phyloP scores from a whole-genome alignment of 2,113 vertebrate species.

The Aix galericulata region DNA sequence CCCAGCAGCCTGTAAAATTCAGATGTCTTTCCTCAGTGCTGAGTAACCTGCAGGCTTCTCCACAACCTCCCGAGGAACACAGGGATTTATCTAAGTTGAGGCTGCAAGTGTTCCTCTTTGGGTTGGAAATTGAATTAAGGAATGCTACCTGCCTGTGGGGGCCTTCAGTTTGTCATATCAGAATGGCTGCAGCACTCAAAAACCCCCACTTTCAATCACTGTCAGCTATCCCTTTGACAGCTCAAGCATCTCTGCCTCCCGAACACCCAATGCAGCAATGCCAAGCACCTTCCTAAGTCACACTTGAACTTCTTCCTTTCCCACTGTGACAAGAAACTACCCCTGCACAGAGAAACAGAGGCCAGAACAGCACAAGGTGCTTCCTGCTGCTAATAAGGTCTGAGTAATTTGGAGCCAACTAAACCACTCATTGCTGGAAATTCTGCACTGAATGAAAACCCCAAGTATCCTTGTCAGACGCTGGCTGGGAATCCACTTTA shows the following conservation, averaged over 20 bases:
- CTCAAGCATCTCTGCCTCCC: neutral
- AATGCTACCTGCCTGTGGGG: neutral
- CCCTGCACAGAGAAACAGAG: neutral
- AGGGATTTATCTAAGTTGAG: neutral
- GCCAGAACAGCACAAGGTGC: neutral
- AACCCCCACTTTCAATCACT: neutral
- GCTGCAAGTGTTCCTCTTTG: neutral
- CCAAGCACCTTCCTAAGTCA: accelerated
- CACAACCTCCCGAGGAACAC: neutral
- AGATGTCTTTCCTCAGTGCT: neutral
- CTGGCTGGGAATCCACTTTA: neutral
- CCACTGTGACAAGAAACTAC: neutral
- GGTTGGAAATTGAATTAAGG: slow-evolving; percentile 32
- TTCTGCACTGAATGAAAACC: neutral
- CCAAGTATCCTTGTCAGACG: neutral
- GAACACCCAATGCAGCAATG: neutral
- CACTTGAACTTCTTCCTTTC: neutral
- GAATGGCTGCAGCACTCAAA: neutral
- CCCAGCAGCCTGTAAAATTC: neutral
- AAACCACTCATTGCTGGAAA: neutral
- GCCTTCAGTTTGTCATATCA: neutral
- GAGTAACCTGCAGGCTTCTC: neutral
- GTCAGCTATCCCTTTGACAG: neutral
- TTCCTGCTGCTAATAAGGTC: neutral
- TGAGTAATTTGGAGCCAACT: neutral